phyloP scores from a whole-genome alignment of 2,113 vertebrate genomes.

The Trematomus loennbergii region DNA sequence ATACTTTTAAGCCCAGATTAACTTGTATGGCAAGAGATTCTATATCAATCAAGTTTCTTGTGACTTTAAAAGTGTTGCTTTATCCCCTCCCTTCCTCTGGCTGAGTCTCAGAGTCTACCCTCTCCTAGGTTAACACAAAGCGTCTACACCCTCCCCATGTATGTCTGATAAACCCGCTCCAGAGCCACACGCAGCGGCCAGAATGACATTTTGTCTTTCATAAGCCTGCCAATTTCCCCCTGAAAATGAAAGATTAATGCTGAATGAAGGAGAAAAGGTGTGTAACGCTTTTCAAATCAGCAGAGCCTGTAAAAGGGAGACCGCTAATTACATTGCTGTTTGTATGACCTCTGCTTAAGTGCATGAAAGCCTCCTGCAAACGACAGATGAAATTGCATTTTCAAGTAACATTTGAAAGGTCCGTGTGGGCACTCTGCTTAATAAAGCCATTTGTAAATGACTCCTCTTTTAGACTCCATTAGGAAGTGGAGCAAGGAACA shows the following conservation, averaged over 20 bases:
- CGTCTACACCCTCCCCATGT: constrained; percentile 51
- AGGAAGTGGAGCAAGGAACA: constrained; percentile 77
- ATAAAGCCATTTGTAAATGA: constrained; percentile 86
- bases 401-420: constrained; percentile 83
- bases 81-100: constrained; percentile 17
- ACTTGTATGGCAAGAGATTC: neutral
- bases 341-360: constrained; percentile 80
- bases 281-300: constrained; percentile 77
- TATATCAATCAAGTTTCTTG: neutral
- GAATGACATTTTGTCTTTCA: constrained; percentile 67
- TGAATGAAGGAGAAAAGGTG: constrained; percentile 76
- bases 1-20: neutral
- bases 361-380: constrained; percentile 82
- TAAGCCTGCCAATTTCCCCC: constrained; percentile 60
- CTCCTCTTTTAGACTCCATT: constrained; percentile 85
- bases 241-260: constrained; percentile 71
- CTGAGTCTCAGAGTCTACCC: constrained; percentile 12
- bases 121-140: constrained; percentile 58
- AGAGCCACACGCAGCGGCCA: constrained; percentile 54
- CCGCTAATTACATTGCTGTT: constrained; percentile 77
- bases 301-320: constrained; percentile 71
- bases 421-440: constrained; percentile 81
- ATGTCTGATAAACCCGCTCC: constrained; percentile 52
- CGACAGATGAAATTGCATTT: constrained; percentile 83
- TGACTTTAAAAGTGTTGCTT: constrained; percentile 40